phyloP scores from a whole-genome alignment of 2,797 vertebrate species.

The Notolepis coatsorum region DNA sequence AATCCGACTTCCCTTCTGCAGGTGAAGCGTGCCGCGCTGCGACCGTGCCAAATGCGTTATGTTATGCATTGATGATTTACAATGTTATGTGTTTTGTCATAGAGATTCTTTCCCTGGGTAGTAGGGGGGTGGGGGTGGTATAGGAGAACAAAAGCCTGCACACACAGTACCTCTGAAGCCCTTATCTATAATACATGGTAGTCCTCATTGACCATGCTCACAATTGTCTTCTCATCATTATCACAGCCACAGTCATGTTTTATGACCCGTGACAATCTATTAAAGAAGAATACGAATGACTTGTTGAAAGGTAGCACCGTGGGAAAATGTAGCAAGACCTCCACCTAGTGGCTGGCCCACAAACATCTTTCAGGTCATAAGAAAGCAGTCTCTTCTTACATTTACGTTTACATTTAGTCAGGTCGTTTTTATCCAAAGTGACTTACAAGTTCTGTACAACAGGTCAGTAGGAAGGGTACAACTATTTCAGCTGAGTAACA shows the following conservation, averaged over 20 bases:
- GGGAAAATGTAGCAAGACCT: conserved; percentile 57
- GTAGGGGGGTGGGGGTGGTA: too few relatives aligned
- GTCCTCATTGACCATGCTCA: conserved; percentile 32
- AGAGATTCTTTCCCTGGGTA: conserved; percentile 27
- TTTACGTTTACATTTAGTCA: too few relatives aligned
- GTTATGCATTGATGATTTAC: conserved; percentile 50
- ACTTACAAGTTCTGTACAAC: too few relatives aligned
- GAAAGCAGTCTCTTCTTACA: too few relatives aligned
- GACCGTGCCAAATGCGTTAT: conserved; percentile 44
- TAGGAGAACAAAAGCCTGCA: conserved; percentile 18
- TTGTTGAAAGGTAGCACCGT: not conserved
- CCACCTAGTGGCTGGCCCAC: conserved; percentile 72
- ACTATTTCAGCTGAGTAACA: too few relatives aligned
- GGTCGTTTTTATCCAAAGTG: too few relatives aligned
- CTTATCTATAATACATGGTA: conserved; percentile 37
- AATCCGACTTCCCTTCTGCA: conserved; percentile 47
- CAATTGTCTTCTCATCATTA: conserved; percentile 44
- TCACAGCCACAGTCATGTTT: conserved; percentile 47
- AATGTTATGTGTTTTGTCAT: conserved; percentile 37
- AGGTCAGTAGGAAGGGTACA: too few relatives aligned
- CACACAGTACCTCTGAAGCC: conserved; percentile 12
- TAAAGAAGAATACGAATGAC: conserved; percentile 38
- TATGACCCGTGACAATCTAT: conserved; percentile 54
- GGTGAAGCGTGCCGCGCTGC: conserved; percentile 44
- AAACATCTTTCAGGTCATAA: too few relatives aligned